Evolutionary conservation across 2,888 invertebrate species (phyloP), one percentile per base, ranked within the genome.

Genomic region (Parnassius orleans): DNA sequence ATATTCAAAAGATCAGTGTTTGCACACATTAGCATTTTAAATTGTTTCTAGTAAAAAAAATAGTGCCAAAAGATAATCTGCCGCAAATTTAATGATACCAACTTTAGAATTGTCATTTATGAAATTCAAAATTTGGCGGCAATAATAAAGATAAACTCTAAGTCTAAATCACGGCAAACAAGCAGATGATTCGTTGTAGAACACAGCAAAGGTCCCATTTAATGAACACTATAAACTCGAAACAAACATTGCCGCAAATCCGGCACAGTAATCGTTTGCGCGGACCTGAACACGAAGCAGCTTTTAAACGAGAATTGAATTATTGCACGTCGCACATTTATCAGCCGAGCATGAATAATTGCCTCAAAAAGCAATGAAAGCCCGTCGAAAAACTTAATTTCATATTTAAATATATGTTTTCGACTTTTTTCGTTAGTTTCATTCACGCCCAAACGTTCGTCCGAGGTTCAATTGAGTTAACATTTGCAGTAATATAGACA

Each of bases 261-360:
- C 47, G 48, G 54, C 24, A 42, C 53, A 9, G 53, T 42, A 54
- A 54, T 55, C 41, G 58, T 33, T n/a, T 46, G 48, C 42, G 51
- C 74, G 75, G 64, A 71, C 76, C 76, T 80, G 62, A 77, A 79
- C 79, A 77, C 72, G 79, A 77, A 81, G 82, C 81, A 80, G 78
- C 80, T 81, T 77, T 85, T 84, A 84, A 88, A 87, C 84, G 81
- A 83, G 86, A 83, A 83, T 84, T 85, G 80, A 88, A 86, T 88
- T 89, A 89, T 90, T 87, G 78, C 86, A 79, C 83, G 82, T 86
- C 85, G 82, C 75, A 80, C 86, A 89, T 88, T 85, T 86, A 89
- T 89, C 88, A 87, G 79, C 70, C 75, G 74, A 73, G 83, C 83
- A 79, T 87, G 87, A 89, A 83, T 90, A 87, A 90, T 86, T 82